Percentiles rank a stretch among this genome's conserved stretches.
phyloP scores from a whole-genome alignment of 1,140 invertebrate species.

The Anoplolepis gracilipes region DNA sequence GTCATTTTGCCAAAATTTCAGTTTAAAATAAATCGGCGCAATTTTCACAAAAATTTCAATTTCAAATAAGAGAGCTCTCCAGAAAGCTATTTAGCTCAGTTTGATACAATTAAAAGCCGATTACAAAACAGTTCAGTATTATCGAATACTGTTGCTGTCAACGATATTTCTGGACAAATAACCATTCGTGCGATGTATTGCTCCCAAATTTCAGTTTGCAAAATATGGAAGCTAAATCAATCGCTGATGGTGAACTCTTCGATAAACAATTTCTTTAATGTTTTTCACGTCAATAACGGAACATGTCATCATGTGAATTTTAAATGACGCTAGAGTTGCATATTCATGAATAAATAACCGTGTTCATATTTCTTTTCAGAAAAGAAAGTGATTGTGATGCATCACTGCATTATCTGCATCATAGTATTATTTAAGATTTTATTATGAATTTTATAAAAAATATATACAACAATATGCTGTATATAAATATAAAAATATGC shows the following conservation, averaged over 20 bases:
- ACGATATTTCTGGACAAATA: background rate
- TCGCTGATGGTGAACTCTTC: background rate
- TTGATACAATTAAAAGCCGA: conserved; percentile 32
- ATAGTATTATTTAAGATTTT: background rate
- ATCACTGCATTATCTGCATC: background rate
- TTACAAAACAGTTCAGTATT: background rate
- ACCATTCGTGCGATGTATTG: background rate
- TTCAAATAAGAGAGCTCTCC: background rate
- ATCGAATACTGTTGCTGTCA: background rate
- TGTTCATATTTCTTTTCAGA: background rate
- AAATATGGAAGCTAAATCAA: conserved; percentile 21
- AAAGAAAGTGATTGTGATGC: background rate
- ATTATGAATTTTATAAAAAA: background rate
- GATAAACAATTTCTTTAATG: background rate
- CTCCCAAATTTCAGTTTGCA: background rate
- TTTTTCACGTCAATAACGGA: background rate
- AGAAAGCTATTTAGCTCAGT: background rate
- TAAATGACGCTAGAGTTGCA: background rate
- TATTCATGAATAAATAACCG: background rate
- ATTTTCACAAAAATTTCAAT: background rate
- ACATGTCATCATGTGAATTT: background rate
- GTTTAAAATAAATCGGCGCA: background rate
- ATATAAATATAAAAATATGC: no score
- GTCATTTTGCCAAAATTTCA: background rate
- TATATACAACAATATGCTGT: background rate